phyloP scores from a whole-genome alignment of 2,888 invertebrate species.

The Abrostola tripartita region DNA sequence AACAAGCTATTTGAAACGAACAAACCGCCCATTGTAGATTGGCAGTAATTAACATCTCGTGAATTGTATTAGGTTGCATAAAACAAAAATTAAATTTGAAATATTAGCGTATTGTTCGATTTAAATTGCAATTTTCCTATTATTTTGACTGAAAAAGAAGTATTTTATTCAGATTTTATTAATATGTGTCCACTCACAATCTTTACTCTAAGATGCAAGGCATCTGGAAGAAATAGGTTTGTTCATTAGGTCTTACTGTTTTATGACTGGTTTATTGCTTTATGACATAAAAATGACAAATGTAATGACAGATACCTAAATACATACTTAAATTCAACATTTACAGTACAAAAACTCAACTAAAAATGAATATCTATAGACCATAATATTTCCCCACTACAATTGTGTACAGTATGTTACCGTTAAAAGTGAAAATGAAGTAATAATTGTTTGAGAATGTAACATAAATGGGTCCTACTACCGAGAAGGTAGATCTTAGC shows the following conservation, averaged over 20 bases:
- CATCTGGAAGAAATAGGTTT: slow-evolving; percentile 18
- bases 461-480: slow-evolving; percentile 68
- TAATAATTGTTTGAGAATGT: slow-evolving; percentile 57
- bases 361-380: slow-evolving; percentile 43
- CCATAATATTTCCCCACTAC: slow-evolving; percentile 33
- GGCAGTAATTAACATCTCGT: no score
- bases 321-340: slow-evolving; percentile 33
- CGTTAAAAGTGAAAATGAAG: slow-evolving; percentile 79
- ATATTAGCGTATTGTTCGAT: no score
- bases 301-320: slow-evolving; percentile 20
- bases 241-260: slow-evolving; percentile 9
- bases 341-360: slow-evolving; percentile 33
- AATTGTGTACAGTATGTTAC: slow-evolving; percentile 69
- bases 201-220: background rate
- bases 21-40: no score
- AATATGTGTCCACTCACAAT: background rate
- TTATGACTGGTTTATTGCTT: slow-evolving; percentile 29
- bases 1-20: background rate
- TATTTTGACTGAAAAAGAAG: background rate
- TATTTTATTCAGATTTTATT: slow-evolving; percentile 3
- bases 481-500: slow-evolving; percentile 72
- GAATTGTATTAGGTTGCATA: no score
- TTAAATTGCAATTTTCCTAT: background rate
- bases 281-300: slow-evolving; percentile 21
- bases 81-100: no score